phyloP scores from a whole-genome alignment of 2,113 vertebrate species.

The Istiophorus platypterus region DNA sequence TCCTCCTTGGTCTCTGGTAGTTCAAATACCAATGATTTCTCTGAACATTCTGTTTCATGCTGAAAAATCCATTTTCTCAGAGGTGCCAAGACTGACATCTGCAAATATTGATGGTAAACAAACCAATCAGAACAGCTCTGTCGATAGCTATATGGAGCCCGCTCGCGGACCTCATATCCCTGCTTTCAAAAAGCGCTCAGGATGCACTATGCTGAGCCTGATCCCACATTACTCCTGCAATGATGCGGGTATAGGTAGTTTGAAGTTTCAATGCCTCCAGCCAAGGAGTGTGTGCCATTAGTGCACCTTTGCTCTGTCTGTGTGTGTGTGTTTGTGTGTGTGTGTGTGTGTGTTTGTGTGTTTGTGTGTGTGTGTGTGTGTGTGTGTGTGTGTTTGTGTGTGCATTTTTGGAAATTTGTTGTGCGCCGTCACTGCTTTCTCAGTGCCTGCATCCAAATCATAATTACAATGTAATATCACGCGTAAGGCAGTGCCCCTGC shows the following conservation, averaged over 20 bases:
- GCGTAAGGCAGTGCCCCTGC: conserved; percentile 78
- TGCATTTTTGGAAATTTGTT: conserved; percentile 63
- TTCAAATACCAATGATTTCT: conserved; percentile 63
- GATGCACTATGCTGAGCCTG: conserved; percentile 36
- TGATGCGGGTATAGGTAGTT: conserved; percentile 52
- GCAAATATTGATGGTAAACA: conserved; percentile 82
- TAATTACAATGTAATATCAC: conserved; percentile 87
- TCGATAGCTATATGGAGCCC: conserved; percentile 51
- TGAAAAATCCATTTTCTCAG: conserved; percentile 79
- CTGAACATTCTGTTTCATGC: conserved; percentile 71
- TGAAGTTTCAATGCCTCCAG: conserved; percentile 59
- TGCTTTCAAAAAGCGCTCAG: conserved; percentile 59
- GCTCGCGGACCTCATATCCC: conserved; percentile 55
- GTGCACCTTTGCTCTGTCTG: conserved; percentile 13
- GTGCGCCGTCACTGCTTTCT: conserved; percentile 56
- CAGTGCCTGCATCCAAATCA: conserved; percentile 78
- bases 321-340: conserved; percentile 19
- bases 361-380: conserved; percentile 18
- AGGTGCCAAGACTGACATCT: conserved; percentile 74
- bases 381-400: conserved; percentile 19
- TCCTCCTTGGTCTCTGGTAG: conserved; percentile 25
- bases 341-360: conserved; percentile 13
- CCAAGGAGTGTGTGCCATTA: conserved; percentile 48
- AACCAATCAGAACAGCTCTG: conserved; percentile 71
- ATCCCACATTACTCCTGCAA: conserved; percentile 69